phyloP scores from a whole-genome alignment of 2,888 invertebrate species.

The Anthrax anthrax region DNA sequence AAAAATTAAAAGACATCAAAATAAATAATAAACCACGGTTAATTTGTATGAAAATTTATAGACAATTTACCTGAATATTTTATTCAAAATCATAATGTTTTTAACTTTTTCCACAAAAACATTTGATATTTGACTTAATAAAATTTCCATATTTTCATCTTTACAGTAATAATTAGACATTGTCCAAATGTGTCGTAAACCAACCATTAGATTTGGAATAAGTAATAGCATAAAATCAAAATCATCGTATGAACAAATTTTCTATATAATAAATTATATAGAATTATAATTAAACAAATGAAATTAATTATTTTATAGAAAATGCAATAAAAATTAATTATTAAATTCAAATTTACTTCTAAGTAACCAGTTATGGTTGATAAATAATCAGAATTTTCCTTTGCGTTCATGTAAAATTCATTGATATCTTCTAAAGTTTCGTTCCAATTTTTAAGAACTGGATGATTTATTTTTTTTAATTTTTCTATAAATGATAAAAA shows the following conservation, averaged over 20 bases:
- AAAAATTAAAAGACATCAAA: background rate
- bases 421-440: slow-evolving; percentile 17
- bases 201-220: slow-evolving; percentile 67
- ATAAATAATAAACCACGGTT: background rate
- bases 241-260: slow-evolving; percentile 52
- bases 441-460: slow-evolving; percentile 21
- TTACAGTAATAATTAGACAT: slow-evolving; percentile 71
- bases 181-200: slow-evolving; percentile 82
- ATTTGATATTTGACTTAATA: slow-evolving; percentile 72
- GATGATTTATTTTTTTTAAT: slow-evolving; percentile 14
- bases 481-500: slow-evolving; percentile 44
- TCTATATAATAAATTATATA: slow-evolving; percentile 33
- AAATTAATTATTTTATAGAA: too few relatives aligned
- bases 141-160: slow-evolving; percentile 73
- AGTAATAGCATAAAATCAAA: slow-evolving; percentile 57
- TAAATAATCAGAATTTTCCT: slow-evolving; percentile 32
- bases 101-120: slow-evolving; percentile 65
- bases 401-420: slow-evolving; percentile 24
- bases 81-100: slow-evolving; percentile 50
- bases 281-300: background rate
- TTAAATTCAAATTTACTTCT: slow-evolving; percentile 32
- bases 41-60: background rate
- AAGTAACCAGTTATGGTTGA: slow-evolving; percentile 31
- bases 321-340: too few relatives aligned
- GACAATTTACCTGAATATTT: slow-evolving; percentile 56